Evolutionary conservation across 2,113 vertebrate species (phyloP).

Genomic region (Sardina pilchardus): DNA sequence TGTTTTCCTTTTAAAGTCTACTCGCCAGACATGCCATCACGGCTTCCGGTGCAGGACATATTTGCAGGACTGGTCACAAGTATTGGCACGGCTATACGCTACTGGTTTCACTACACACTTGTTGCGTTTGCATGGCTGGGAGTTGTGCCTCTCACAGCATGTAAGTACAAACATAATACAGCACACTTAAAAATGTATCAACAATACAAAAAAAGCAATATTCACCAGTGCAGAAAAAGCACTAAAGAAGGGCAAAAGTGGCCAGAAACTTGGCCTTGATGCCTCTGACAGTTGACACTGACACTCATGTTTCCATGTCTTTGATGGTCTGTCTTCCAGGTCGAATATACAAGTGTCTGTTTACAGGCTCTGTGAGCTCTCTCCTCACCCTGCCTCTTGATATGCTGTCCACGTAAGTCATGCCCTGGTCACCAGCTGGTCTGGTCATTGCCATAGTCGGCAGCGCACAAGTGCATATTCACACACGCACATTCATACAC

Average conservation of each 20-base stretch:
- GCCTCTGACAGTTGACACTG: not conserved
- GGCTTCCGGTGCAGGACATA: constrained; percentile 98
- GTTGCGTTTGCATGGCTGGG: constrained; percentile 99
- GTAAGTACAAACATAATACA: constrained; percentile 73
- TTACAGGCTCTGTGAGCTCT: constrained; percentile 98
- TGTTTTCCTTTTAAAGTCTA: constrained; percentile 77
- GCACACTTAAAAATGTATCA: not conserved
- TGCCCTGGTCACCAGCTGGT: not conserved
- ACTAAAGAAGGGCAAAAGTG: too few relatives aligned
- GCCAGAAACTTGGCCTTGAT: not conserved
- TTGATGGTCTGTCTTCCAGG: constrained; percentile 64
- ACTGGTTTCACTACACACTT: constrained; percentile 99
- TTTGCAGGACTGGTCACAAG: constrained; percentile 97
- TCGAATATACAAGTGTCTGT: constrained; percentile 99
- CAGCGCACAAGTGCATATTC: not conserved
- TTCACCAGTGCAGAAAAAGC: not conserved
- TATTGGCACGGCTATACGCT: constrained; percentile 98
- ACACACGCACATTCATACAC: not conserved
- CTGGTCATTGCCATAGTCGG: not conserved
- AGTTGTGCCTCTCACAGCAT: constrained; percentile 98
- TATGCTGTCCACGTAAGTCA: constrained; percentile 96
- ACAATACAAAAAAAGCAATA: not conserved
- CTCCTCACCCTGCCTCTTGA: constrained; percentile 94
- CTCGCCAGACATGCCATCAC: constrained; percentile 99
- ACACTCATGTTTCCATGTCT: not conserved